Base-by-base conservation (phyloP, 1,140 invertebrate species). In the Calephelis virginiensis region DNA sequence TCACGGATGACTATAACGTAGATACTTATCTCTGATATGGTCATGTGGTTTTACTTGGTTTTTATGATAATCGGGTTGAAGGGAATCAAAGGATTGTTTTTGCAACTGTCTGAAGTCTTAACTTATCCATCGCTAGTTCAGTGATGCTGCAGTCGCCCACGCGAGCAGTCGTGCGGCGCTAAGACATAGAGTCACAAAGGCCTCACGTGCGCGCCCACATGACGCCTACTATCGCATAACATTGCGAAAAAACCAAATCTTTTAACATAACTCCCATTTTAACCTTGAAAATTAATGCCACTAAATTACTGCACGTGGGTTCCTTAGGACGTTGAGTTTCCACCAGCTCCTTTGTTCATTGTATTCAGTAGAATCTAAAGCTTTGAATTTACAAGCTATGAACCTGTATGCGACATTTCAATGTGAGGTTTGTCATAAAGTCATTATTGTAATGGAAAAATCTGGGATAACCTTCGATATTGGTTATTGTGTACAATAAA, bases 151-250 rank as follows among this genome's bases (percentile, higher is more conserved):
- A 68, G 71, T 74, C 84, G 81, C 88, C 88, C 85, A 90, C 88
- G 78, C 85, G 77, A 72, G 66, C 76, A 76, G 80, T 82, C 77
- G 82, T 82, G 79, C 76, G 72, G 81, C 75, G 73, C 73, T 81
- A 80, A 65, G 66, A 74, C 61, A 71, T 76, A 74, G 62, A 79
- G 73, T 73, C 75, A 82, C 77, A 74, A 50, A 74, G 75, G 78
- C 73, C 77, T 88, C 88, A 89, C 88, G 86, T 90, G 88, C 82
- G 80, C 88, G 85, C 88, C 88, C 88, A 90, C 88, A 67, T 77
- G 69, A 83, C 86, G 81, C 86, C 86, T 82, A 88, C 88, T 73
- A 68, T 70, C 77, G 70, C 79, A 88, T 81, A 82, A 81, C 78
- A 76, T 89, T 90, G 88, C 86, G 80, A 90, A 90, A 90, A 88